Conservation (phyloP, 2,888 invertebrate genomes). For the Microdon myrmicae region DNA sequence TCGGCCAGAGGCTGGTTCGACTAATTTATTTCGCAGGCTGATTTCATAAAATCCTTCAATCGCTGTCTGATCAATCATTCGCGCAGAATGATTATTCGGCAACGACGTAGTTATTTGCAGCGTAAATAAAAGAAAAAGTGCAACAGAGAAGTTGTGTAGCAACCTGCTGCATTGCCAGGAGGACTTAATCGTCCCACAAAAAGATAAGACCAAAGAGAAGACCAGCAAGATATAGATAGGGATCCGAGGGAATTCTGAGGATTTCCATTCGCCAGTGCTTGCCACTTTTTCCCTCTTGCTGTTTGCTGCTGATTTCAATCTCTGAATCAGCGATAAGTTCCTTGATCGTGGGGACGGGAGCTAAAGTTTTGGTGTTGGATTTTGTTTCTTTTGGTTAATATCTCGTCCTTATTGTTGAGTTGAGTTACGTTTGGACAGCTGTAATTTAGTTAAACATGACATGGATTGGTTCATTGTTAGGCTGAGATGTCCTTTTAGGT, state of each 20-base stretch:
- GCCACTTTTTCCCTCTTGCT: conserved; percentile 16
- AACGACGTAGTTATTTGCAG: conserved; percentile 42
- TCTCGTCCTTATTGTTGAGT: conserved; percentile 43
- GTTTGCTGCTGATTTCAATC: conserved; percentile 50
- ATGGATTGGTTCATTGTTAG: conserved; percentile 44
- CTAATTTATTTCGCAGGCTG: conserved; percentile 50
- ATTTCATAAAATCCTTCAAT: conserved; percentile 52
- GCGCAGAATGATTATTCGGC: conserved; percentile 50
- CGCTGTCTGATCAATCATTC: conserved; percentile 52
- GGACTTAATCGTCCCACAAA: conserved; percentile 36
- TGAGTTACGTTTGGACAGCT: conserved; percentile 49
- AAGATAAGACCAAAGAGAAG: conserved; percentile 10
- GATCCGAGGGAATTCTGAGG: conserved; percentile 20
- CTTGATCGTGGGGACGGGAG: conserved; percentile 24
- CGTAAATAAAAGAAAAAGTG: conserved; percentile 21
- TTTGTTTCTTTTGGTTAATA: conserved; percentile 12
- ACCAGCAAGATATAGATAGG: not conserved
- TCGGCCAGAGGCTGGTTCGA: conserved; percentile 41
- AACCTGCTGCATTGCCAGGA: conserved; percentile 45
- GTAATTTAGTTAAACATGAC: conserved; percentile 53
- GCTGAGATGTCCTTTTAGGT: conserved; percentile 37
- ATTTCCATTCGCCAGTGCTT: conserved; percentile 23
- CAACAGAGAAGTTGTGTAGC: conserved; percentile 18
- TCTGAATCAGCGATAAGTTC: conserved; percentile 48
- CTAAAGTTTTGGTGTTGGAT: conserved; percentile 29